Base-by-base conservation (phyloP, 2,797 vertebrate species). In the Podargus strigoides region DNA sequence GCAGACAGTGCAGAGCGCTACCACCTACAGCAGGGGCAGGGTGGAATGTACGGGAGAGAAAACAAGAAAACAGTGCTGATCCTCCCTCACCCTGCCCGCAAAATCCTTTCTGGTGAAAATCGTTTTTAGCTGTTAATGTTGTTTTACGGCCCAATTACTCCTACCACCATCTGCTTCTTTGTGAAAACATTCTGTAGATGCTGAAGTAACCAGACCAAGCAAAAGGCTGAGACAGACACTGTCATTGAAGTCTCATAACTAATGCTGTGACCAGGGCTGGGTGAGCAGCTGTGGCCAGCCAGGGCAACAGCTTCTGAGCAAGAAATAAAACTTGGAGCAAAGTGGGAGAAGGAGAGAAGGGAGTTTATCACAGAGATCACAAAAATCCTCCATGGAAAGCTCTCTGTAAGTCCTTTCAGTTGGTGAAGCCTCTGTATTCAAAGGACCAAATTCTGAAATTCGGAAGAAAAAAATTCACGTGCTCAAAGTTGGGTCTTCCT, bases 101-200 rank as follows among this genome's bases (percentile, higher is more conserved):
- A 85, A 95, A 94, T 91, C 90, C 91, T 90, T 87, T 75, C 87
- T 82, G 91, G 94, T 62, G 82, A 91, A 93, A 95, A 96, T 63
- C 20, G 47, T 22, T 85, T 90, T 81, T 91, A 95, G 90, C 79
- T 92, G 85, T 66, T 94, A 93, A 95, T 80, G 94, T 93, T 93
- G 94, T 91, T 95, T 95, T 91, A 93, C 53, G 79, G 93, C 95
- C 96, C 92, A 94, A 94, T 97, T 96, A 95, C 96, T 97, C 96
- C 97, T 95, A 97, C 96, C 83, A 89, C 96, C 96, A 97, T 97
- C 97, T 97, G 96, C 95, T 96, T 88, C 95, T 95, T 90, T 94
- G 91, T 95, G 96, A 94, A 97, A 97, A 97, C 95, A 97, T 96
- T 96, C 96, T 92, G 94, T 86, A 85, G 96, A 96, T 95, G 85